phyloP scores from a whole-genome alignment of 2,113 vertebrate species.

The Gobio gobio region DNA sequence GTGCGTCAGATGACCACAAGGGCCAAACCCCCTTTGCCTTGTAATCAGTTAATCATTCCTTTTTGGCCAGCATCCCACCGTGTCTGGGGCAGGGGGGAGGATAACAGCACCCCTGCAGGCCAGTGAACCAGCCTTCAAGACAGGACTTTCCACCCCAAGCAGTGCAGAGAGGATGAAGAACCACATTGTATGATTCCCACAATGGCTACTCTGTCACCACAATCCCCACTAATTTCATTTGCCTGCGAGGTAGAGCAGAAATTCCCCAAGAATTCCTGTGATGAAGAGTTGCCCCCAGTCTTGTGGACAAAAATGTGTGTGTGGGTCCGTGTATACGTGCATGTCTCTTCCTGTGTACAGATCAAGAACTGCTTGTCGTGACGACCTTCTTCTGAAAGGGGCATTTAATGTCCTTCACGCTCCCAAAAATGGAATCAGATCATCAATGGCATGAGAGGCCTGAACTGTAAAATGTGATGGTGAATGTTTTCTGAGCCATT shows the following conservation, averaged over 20 bases:
- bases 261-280: slow-evolving; percentile 99
- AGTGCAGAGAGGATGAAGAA: slow-evolving; percentile 87
- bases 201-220: slow-evolving; percentile 96
- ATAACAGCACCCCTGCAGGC: slow-evolving; percentile 81
- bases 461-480: background rate
- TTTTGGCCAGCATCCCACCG: slow-evolving; percentile 83
- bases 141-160: slow-evolving; percentile 92
- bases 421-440: slow-evolving; percentile 33
- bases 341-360: slow-evolving; percentile 35
- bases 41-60: slow-evolving; percentile 93
- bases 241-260: slow-evolving; percentile 95
- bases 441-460: slow-evolving; percentile 22
- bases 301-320: slow-evolving; percentile 51
- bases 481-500: background rate
- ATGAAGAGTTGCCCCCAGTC: slow-evolving; percentile 87
- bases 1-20: slow-evolving; percentile 82
- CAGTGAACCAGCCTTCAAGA: slow-evolving; percentile 83
- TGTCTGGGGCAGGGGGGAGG: slow-evolving; percentile 61
- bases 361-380: slow-evolving; percentile 3
- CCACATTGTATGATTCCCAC: slow-evolving; percentile 94
- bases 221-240: slow-evolving; percentile 98
- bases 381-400: slow-evolving; percentile 35
- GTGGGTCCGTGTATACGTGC: slow-evolving; percentile 51
- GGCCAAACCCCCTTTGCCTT: slow-evolving; percentile 83
- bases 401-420: slow-evolving; percentile 26